A percentile compares a stretch with the other conserved stretches of the same genome.
phyloP scores from a whole-genome alignment of 2,888 invertebrate species.

The Volucella zonaria region DNA sequence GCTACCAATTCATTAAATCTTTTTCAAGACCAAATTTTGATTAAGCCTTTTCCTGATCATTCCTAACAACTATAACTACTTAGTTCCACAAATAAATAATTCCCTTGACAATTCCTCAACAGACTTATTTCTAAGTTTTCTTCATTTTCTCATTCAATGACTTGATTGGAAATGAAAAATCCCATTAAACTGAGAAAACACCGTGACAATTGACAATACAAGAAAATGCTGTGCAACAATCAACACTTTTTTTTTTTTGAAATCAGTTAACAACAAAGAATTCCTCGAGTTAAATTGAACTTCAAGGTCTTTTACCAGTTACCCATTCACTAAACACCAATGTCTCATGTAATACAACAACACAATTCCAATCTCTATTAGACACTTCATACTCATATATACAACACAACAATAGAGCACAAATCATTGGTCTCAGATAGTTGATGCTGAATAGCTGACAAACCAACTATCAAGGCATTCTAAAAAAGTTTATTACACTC shows the following conservation, averaged over 20 bases:
- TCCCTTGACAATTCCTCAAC: neutral
- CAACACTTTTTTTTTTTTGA: conserved; percentile 33
- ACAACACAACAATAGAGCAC: conserved; percentile 42
- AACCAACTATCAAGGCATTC: conserved; percentile 34
- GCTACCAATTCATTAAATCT: no score
- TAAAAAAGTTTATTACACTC: conserved; percentile 63
- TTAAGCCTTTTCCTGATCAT: no score
- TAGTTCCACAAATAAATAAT: neutral
- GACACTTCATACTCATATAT: neutral
- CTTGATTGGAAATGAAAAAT: conserved; percentile 21
- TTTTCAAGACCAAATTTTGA: neutral
- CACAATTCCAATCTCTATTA: conserved; percentile 18
- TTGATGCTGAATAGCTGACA: conserved; percentile 21
- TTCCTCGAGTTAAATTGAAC: conserved; percentile 58
- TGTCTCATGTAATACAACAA: conserved; percentile 21
- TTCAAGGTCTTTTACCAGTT: conserved; percentile 63
- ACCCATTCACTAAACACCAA: conserved; percentile 44
- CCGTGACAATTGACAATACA: conserved; percentile 31
- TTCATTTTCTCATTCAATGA: conserved; percentile 23
- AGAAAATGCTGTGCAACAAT: conserved; percentile 23
- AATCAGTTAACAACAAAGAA: conserved; percentile 65
- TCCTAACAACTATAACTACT: neutral
- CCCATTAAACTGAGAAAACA: conserved; percentile 50
- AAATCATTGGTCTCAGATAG: conserved; percentile 13
- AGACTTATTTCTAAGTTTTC: neutral